Conservation (phyloP, 2,888 invertebrate species). For the Diabrotica balteata region DNA sequence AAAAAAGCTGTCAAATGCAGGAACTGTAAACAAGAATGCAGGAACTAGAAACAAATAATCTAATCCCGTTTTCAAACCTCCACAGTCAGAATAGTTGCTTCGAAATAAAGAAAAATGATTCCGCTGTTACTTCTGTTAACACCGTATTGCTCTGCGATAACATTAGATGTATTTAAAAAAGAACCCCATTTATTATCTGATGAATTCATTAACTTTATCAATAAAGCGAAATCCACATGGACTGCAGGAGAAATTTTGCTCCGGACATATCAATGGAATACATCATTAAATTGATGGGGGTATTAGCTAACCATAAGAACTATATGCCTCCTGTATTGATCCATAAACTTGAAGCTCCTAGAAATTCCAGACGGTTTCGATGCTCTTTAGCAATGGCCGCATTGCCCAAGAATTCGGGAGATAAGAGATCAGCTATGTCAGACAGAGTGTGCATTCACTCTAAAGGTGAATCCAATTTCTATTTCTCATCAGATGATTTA, state of each 20-base stretch:
- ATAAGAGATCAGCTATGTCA: conserved; percentile 90
- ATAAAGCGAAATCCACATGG: conserved; percentile 36
- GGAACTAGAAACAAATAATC: too few relatives aligned
- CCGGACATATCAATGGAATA: conserved; percentile 65
- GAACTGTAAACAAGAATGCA: too few relatives aligned
- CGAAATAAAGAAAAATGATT: neutral
- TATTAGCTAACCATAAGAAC: conserved; percentile 67
- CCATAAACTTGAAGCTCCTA: conserved; percentile 55
- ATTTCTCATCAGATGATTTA: conserved; percentile 85
- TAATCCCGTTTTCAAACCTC: too few relatives aligned
- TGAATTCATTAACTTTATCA: conserved; percentile 36
- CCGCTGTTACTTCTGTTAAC: neutral
- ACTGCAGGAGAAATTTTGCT: conserved; percentile 36
- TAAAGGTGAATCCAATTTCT: conserved; percentile 72
- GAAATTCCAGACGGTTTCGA: conserved; percentile 81
- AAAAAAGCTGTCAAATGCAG: too few relatives aligned
- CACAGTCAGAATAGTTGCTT: too few relatives aligned
- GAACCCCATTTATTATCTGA: conserved; percentile 30
- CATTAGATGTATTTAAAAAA: neutral
- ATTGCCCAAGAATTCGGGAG: conserved; percentile 85
- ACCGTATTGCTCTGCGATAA: neutral
- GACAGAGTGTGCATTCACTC: conserved; percentile 87
- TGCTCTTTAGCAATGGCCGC: conserved; percentile 79
- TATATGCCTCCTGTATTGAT: conserved; percentile 55
- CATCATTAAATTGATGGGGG: conserved; percentile 75